These are phyloP conservation scores for Tenthredo distinguenda DNA, from an alignment of 2,888 invertebrate genomes.

Conservation along the genomic window DNA sequence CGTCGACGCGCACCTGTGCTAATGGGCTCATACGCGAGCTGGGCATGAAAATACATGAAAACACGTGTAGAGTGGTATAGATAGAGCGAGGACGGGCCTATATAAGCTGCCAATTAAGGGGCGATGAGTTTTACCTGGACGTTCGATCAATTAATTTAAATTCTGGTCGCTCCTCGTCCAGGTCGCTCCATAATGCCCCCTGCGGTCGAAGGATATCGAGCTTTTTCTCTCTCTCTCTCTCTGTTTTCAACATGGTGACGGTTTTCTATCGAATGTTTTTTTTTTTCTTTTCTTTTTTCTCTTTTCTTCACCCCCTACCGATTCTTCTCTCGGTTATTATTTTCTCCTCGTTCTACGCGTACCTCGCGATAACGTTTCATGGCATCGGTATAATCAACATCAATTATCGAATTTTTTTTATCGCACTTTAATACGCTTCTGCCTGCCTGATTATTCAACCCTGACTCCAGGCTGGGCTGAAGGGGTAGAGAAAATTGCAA, in stretches of 20 bases:
- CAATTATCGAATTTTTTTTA: conserved; percentile 45
- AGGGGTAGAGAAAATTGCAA: not conserved
- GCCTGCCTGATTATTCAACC: not conserved
- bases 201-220: not conserved
- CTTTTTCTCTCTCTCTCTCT: not conserved
- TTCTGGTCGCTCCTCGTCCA: conserved; percentile 57
- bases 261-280: not conserved
- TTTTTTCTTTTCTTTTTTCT: not conserved
- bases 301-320: too few species aligned
- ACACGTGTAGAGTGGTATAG: conserved; percentile 60
- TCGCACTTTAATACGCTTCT: conserved; percentile 8
- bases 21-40: conserved; percentile 42
- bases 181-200: not conserved
- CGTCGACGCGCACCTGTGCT: conserved; percentile 51
- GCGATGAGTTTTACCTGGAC: conserved; percentile 69
- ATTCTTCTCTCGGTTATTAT: not conserved
- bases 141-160: conserved; percentile 75
- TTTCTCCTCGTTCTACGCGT: not conserved
- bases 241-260: not conserved
- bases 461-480: not conserved
- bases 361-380: not conserved
- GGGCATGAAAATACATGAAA: conserved; percentile 56
- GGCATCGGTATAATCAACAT: not conserved
- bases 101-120: conserved; percentile 76
- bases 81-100: conserved; percentile 69